Percentiles rank a stretch among this genome's conserved stretches.
These are phyloP conservation scores for Athripsodes cinereus DNA, from an alignment of 2,888 invertebrate species.

Conservation along the genomic window DNA sequence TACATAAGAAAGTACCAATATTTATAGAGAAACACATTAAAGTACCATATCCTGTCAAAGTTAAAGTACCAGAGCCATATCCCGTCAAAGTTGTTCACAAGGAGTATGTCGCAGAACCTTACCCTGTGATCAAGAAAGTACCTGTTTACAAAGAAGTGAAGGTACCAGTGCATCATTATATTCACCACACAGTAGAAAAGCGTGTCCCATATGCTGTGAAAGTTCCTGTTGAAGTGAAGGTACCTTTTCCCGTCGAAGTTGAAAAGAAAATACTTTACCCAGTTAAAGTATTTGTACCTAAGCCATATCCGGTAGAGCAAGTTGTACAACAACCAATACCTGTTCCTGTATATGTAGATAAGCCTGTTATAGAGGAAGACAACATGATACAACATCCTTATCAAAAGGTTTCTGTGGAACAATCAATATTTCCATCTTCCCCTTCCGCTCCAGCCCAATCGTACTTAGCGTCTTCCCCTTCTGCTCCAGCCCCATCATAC, in stretches of 20 bases:
- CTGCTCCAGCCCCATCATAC: too few species aligned
- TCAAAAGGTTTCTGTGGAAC: too few species aligned
- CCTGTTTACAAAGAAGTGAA: constrained; percentile 41
- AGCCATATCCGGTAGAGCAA: constrained; percentile 32
- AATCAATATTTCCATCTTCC: too few species aligned
- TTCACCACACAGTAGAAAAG: constrained; percentile 47
- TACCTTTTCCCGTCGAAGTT: constrained; percentile 11
- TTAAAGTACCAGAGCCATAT: constrained; percentile 46
- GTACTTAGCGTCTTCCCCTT: too few species aligned
- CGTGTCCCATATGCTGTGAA: constrained; percentile 39
- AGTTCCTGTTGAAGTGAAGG: constrained; percentile 28
- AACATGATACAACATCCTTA: background rate
- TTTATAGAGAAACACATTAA: constrained; percentile 39
- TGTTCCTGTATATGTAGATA: constrained; percentile 34
- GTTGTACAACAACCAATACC: constrained; percentile 33
- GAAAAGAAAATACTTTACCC: constrained; percentile 37
- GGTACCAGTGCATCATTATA: constrained; percentile 44
- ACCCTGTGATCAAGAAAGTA: constrained; percentile 42
- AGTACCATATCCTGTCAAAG: constrained; percentile 43
- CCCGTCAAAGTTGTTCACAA: constrained; percentile 41
- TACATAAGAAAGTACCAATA: constrained; percentile 40
- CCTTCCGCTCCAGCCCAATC: too few species aligned
- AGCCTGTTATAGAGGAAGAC: constrained; percentile 25
- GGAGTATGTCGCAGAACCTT: constrained; percentile 40
- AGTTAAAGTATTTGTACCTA: constrained; percentile 23